These are phyloP conservation scores for Cyprinodon variegatus DNA, from an alignment of 2,113 vertebrate species.

Conservation along the genomic window DNA sequence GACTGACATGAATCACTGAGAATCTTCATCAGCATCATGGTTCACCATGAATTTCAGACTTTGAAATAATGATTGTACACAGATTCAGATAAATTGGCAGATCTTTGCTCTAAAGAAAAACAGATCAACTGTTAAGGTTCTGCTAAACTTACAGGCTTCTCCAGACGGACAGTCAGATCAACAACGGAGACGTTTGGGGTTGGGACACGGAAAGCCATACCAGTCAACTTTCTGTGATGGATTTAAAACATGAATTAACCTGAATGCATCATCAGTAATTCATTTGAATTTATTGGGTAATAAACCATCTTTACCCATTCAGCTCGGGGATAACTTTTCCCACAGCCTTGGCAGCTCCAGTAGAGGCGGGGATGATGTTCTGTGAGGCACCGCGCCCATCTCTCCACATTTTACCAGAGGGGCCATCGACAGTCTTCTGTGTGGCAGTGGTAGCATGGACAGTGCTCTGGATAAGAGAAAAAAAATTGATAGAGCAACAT, in stretches of 20 bases:
- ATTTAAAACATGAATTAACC: conserved; percentile 42
- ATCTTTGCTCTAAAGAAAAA: background rate
- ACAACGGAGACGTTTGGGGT: conserved; percentile 96
- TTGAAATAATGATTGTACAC: background rate
- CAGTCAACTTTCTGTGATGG: conserved; percentile 89
- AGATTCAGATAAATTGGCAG: no score
- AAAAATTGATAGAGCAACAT: background rate
- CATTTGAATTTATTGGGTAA: background rate
- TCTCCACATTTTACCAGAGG: conserved; percentile 94
- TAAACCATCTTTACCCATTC: conserved; percentile 80
- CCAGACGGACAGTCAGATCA: conserved; percentile 93
- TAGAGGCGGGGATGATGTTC: conserved; percentile 98
- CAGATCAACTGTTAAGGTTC: background rate
- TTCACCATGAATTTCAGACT: no score
- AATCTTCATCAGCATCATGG: no score
- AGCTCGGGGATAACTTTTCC: conserved; percentile 98
- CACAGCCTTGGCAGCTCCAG: conserved; percentile 95
- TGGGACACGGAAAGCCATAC: conserved; percentile 98
- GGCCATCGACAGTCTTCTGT: conserved; percentile 97
- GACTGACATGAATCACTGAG: no score
- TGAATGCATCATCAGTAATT: background rate
- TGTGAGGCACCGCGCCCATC: conserved; percentile 94
- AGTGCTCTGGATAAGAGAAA: conserved; percentile 84
- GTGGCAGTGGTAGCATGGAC: conserved; percentile 96
- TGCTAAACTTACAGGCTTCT: conserved; percentile 87